A percentile compares a stretch with the other conserved stretches of the same genome.
phyloP scores from a whole-genome alignment of 64 coral and sea anemone species.

The Stichodactyla mertensii region DNA sequence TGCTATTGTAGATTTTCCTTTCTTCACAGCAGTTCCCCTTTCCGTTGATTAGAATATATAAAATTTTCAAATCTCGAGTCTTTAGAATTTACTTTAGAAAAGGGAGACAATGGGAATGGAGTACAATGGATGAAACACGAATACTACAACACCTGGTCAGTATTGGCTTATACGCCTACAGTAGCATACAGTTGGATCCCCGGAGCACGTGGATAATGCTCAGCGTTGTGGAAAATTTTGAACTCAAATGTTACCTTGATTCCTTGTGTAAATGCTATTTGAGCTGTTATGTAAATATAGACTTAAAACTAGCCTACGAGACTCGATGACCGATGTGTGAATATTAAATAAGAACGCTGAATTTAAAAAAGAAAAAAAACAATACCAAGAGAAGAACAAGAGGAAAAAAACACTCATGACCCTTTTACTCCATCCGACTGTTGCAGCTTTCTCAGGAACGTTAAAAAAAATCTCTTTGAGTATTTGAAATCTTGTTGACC shows the following conservation, averaged over 20 bases:
- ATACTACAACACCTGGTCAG: neutral
- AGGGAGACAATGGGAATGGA: neutral
- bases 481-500: neutral
- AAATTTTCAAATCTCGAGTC: slow-evolving; percentile 20
- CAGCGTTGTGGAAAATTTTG: neutral
- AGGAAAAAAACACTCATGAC: neutral
- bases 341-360: neutral
- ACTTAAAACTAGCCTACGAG: neutral
- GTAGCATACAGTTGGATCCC: neutral
- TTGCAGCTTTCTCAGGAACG: neutral
- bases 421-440: neutral
- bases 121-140: neutral
- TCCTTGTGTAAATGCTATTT: neutral
- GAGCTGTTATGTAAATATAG: slow-evolving; percentile 11
- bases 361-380: neutral
- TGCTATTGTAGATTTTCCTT: slow-evolving; percentile 1
- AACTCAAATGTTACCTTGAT: neutral
- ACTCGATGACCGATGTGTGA: neutral
- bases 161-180: neutral
- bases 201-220: neutral
- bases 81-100: slow-evolving; percentile 19
- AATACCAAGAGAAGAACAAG: neutral
- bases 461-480: neutral
- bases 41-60: slow-evolving; percentile 20
- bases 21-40: slow-evolving; percentile 8